These are phyloP conservation scores for Loriculus beryllinus DNA, from an alignment of 2,797 vertebrate genomes.

Conservation along the genomic window DNA sequence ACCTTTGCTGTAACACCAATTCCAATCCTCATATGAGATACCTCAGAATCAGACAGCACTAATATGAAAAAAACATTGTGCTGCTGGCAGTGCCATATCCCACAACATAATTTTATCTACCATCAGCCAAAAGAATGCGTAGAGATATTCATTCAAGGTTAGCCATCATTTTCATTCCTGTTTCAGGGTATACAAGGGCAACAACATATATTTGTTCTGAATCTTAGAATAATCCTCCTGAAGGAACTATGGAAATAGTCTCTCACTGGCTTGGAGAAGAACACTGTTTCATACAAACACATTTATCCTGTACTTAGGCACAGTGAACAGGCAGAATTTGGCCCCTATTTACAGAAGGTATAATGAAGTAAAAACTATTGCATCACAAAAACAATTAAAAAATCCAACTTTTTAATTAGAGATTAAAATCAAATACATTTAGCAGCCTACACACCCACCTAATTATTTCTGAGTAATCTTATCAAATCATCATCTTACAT, in stretches of 20 bases:
- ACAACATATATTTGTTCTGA: neutral
- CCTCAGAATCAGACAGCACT: neutral
- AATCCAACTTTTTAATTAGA: conserved; percentile 68
- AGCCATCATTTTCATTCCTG: neutral
- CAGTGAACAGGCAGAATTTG: neutral
- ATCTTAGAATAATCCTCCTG: neutral
- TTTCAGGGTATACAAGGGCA: neutral
- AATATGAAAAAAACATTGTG: neutral
- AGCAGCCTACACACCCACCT: conserved; percentile 60
- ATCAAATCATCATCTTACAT: conserved; percentile 58
- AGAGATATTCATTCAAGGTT: neutral
- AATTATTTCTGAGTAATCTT: conserved; percentile 70
- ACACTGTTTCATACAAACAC: neutral
- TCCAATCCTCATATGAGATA: neutral
- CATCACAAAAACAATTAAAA: conserved; percentile 67
- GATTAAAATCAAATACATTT: conserved; percentile 72
- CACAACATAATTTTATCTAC: conserved; percentile 6
- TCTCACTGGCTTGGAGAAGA: neutral
- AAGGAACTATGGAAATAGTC: neutral
- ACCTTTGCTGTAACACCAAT: neutral
- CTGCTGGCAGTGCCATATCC: conserved; percentile 21
- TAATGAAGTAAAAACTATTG: conserved; percentile 61
- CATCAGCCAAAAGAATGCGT: conserved; percentile 6
- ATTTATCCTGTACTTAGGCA: neutral
- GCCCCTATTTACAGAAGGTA: conserved; percentile 32